phyloP scores from a whole-genome alignment of 92 coral and sea anemone species.

The Nematostella vectensis region DNA sequence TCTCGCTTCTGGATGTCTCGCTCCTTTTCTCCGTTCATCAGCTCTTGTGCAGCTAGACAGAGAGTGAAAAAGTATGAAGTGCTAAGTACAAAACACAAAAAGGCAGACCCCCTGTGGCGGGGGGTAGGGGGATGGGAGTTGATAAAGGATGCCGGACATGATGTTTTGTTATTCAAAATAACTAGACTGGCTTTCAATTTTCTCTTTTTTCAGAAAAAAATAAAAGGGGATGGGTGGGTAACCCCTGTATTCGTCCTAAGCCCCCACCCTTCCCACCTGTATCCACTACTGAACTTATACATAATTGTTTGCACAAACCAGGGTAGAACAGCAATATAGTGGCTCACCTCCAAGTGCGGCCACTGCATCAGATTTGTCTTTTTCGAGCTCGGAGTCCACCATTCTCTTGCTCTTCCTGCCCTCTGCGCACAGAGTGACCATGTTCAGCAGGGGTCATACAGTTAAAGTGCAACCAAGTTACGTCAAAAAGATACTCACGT shows the following conservation, averaged over 20 bases:
- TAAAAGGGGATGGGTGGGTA: no score
- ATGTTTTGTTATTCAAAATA: no score
- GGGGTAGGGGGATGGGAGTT: not conserved
- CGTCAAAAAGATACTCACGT: conserved; percentile 38
- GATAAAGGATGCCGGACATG: no score
- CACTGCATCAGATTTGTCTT: conserved; percentile 52
- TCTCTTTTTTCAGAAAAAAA: no score
- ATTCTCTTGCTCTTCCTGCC: conserved; percentile 64
- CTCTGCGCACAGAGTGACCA: conserved; percentile 21
- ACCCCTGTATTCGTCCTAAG: no score
- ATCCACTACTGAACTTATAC: no score
- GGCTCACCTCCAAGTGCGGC: conserved; percentile 70
- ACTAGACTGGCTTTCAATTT: no score
- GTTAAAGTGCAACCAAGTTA: not conserved
- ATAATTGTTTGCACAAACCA: no score
- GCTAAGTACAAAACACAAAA: not conserved
- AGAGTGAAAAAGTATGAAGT: not conserved
- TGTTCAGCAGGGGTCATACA: no score
- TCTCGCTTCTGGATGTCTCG: conserved; percentile 46
- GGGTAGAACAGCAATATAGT: not conserved
- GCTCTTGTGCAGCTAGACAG: conserved; percentile 63
- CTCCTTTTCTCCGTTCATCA: conserved; percentile 45
- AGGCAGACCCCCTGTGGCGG: not conserved
- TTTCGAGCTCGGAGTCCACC: conserved; percentile 62
- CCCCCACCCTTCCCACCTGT: no score